Base-by-base conservation (phyloP, 2,888 invertebrate species). In the Phengaris arion region DNA sequence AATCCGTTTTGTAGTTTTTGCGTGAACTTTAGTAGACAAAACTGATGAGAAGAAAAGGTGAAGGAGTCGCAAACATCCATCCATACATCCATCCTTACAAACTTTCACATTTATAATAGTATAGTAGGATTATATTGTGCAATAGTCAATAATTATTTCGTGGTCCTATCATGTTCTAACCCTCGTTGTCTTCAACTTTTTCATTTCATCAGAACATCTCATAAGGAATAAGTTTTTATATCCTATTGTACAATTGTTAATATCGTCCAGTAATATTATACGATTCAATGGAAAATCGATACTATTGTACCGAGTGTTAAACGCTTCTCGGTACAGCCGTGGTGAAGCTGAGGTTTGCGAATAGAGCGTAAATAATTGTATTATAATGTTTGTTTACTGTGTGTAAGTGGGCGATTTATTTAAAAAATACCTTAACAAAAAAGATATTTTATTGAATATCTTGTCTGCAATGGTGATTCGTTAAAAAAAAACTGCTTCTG, bases 221-320 rank as follows among this genome's bases (percentile, higher is more conserved):
- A 45, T 54, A 35, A 35, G 22, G 51, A 52, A 52, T 54, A 51
- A 51, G 70, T 35, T 52, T 72, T 72, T 72, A 72, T 35, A 72
- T 72, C 54, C 52, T 52, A 72, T 72, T 72, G 52, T 72, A 13
- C 54, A 54, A 72, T 72, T 72, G 52, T 72, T 72, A 72, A 72
- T 69, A 72, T 72, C 72, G 72, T 48, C 73, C 10, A 72, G 77
- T 74, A 76, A 77, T 75, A 59, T 64, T 51, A 77, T 76, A 75
- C 51, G 48, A 57, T 57, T 75, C 74, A 76, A 75, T 59, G 48
- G 75, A 74, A 77, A 77, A 76, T 57, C 55, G 74, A 77, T 76
- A 77, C 77, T 76, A 77, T 77, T 77, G 74, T 76, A 76, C 51
- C 70, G 75, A 76, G 72, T 72, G 72, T 72, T 72, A 72, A 52